Evolutionary conservation across 1,140 invertebrate genomes (phyloP).

Genomic region (Gryon sp.): DNA sequence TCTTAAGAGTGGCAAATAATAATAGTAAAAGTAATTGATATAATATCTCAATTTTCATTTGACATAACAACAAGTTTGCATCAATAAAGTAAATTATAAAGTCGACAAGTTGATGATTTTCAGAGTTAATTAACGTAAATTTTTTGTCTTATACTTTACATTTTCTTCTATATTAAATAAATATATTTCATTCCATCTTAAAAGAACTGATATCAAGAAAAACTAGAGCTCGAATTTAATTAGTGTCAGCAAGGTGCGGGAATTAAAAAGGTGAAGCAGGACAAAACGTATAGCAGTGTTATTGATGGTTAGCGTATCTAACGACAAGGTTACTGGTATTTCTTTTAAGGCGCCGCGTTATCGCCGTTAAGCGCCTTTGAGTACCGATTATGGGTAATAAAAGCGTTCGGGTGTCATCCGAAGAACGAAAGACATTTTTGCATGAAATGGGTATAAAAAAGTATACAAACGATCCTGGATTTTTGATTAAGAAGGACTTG

Average conservation of each 20-base stretch:
- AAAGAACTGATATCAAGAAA: slow-evolving; percentile 14
- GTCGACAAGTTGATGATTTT: too few species aligned
- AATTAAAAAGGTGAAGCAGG: slow-evolving; percentile 51
- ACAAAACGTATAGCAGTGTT: slow-evolving; percentile 46
- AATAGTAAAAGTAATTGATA: too few species aligned
- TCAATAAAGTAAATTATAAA: too few species aligned
- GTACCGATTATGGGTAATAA: slow-evolving; percentile 76
- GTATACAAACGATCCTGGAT: slow-evolving; percentile 17
- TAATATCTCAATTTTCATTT: too few species aligned
- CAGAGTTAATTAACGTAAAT: too few species aligned
- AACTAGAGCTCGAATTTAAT: slow-evolving; percentile 46
- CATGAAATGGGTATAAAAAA: slow-evolving; percentile 67
- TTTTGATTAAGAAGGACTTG: slow-evolving; percentile 52
- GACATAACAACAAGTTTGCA: too few species aligned
- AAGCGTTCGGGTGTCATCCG: slow-evolving; percentile 75
- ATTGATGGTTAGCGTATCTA: slow-evolving; percentile 44
- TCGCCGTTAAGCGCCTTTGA: slow-evolving; percentile 66
- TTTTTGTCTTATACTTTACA: too few species aligned
- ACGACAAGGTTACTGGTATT: slow-evolving; percentile 64
- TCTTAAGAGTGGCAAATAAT: too few species aligned
- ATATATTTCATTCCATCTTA: slow-evolving; percentile 1
- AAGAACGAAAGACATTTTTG: slow-evolving; percentile 68
- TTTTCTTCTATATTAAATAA: too few species aligned
- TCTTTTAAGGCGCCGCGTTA: slow-evolving; percentile 73
- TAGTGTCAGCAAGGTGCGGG: slow-evolving; percentile 35